Conservation (phyloP, 2,888 invertebrate species). For the Myopa testacea region DNA sequence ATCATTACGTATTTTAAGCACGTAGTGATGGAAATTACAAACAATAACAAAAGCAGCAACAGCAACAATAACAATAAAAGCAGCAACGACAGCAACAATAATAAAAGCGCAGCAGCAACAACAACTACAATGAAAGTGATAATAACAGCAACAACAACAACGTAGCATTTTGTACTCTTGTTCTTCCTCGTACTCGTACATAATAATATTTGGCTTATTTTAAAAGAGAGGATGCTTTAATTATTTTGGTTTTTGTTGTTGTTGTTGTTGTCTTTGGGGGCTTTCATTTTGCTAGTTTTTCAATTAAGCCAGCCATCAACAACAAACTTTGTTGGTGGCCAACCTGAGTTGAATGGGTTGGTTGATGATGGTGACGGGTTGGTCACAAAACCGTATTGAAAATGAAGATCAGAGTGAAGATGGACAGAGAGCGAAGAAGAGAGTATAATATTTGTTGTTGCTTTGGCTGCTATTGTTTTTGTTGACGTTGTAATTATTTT, state of each 20-base stretch:
- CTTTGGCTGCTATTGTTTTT: slow-evolving; percentile 8
- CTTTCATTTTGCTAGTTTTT: slow-evolving; percentile 7
- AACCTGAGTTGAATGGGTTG: neutral
- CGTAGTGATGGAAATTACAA: slow-evolving; percentile 26
- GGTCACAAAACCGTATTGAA: neutral
- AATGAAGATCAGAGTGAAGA: too few relatives aligned
- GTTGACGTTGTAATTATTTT: slow-evolving; percentile 1
- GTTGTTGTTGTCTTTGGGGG: neutral
- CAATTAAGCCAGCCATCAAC: slow-evolving; percentile 14
- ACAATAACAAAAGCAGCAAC: neutral
- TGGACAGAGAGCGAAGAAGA: too few relatives aligned
- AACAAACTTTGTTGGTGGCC: slow-evolving; percentile 33
- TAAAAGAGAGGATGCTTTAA: slow-evolving; percentile 14
- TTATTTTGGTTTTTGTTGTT: neutral
- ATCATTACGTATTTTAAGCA: slow-evolving; percentile 6
- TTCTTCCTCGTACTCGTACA: neutral
- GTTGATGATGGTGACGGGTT: neutral
- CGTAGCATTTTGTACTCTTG: neutral
- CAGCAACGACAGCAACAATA: neutral
- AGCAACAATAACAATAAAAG: neutral
- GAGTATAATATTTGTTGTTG: neutral
- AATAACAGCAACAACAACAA: too few relatives aligned
- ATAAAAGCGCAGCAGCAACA: too few relatives aligned
- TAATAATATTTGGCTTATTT: slow-evolving; percentile 3
- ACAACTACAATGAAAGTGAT: neutral